Conservation (phyloP, 1,140 invertebrate genomes). For the Drosophila azteca region DNA sequence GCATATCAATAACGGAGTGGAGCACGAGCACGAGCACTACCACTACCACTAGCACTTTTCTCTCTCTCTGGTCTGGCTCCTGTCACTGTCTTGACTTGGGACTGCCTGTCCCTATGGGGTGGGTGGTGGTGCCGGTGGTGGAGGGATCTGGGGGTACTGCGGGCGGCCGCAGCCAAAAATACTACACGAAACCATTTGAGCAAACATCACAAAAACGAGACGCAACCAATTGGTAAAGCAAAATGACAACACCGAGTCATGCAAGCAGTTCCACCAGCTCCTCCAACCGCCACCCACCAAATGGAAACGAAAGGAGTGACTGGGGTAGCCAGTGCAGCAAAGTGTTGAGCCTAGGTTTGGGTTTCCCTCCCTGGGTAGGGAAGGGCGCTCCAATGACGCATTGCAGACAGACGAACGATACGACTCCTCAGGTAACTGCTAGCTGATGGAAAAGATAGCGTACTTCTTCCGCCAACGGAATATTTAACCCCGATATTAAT, state of each 20-base stretch:
- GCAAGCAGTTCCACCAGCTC: slow-evolving; percentile 23
- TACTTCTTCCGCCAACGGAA: too few species aligned
- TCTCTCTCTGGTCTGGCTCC: slow-evolving; percentile 20
- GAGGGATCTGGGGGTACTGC: slow-evolving; percentile 18
- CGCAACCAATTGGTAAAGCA: slow-evolving; percentile 59
- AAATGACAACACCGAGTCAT: slow-evolving; percentile 56
- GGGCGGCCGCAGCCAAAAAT: slow-evolving; percentile 55
- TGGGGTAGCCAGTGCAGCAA: slow-evolving; percentile 10
- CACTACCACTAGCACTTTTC: background rate
- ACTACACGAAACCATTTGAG: slow-evolving; percentile 58
- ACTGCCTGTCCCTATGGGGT: slow-evolving; percentile 4
- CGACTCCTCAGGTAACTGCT: slow-evolving; percentile 25
- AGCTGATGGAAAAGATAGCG: too few species aligned
- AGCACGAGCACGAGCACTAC: slow-evolving; percentile 4
- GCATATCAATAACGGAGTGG: slow-evolving; percentile 44
- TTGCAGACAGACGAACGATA: slow-evolving; percentile 49
- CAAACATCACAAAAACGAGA: slow-evolving; percentile 53
- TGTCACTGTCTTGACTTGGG: slow-evolving; percentile 53
- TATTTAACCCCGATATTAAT: too few species aligned
- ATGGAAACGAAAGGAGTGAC: background rate
- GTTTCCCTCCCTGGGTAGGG: background rate
- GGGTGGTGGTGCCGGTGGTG: background rate
- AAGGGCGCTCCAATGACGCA: slow-evolving; percentile 43
- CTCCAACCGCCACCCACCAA: background rate
- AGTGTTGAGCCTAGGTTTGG: slow-evolving; percentile 19